A percentile compares a stretch with the other conserved stretches of the same genome.
Evolutionary conservation across 2,113 vertebrate species (phyloP).

Genomic region (Megalops atlanticus): DNA sequence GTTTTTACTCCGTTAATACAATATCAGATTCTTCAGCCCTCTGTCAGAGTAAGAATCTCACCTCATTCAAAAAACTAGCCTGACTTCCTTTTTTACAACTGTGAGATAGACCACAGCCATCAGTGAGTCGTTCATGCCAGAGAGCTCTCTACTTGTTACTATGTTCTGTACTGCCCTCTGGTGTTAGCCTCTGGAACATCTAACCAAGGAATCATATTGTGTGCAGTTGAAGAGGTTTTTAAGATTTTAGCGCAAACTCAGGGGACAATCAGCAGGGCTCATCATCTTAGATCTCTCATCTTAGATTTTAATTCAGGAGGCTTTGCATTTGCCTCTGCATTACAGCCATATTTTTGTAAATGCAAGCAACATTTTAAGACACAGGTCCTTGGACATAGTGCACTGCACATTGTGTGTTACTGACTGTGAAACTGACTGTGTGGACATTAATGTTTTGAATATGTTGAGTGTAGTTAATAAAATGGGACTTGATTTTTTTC

Average conservation of each 20-base stretch:
- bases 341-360: not conserved
- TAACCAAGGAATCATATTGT: not conserved
- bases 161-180: constrained; percentile 37
- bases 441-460: too few species aligned
- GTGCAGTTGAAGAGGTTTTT: not conserved
- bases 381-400: not conserved
- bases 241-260: not conserved
- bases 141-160: not conserved
- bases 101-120: not conserved
- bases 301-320: not conserved
- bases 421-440: not conserved
- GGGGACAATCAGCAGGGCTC: not conserved
- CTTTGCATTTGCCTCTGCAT: not conserved
- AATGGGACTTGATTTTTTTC: constrained; percentile 20
- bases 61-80: not conserved
- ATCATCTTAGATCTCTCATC: not conserved
- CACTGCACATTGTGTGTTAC: not conserved
- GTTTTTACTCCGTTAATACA: not conserved
- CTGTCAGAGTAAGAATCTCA: not conserved
- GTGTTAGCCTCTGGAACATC: constrained; percentile 18
- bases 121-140: not conserved
- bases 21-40: not conserved
- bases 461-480: not conserved
- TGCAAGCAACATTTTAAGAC: not conserved
- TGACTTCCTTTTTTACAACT: not conserved